phyloP scores from a whole-genome alignment of 2,888 invertebrate genomes.

The Dynastes maya region DNA sequence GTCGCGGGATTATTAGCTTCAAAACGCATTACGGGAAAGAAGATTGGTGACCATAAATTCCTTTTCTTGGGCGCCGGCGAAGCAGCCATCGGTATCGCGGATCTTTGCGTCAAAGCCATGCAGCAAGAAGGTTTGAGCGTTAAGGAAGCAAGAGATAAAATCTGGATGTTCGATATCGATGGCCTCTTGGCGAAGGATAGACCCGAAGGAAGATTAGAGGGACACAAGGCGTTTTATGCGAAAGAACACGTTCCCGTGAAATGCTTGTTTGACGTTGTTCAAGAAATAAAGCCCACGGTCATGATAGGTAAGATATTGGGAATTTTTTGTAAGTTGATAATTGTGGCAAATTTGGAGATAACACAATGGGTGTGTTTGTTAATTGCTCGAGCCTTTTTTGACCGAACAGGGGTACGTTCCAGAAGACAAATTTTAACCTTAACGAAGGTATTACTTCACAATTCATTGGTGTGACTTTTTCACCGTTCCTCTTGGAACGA shows the following conservation, averaged over 20 bases:
- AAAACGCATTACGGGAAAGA: constrained; percentile 80
- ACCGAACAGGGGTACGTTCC: too few species aligned
- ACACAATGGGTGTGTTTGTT: too few species aligned
- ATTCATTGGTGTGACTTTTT: too few species aligned
- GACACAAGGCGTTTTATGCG: constrained; percentile 82
- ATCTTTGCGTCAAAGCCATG: constrained; percentile 92
- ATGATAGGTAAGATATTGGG: constrained; percentile 82
- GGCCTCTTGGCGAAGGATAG: constrained; percentile 87
- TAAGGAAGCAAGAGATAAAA: constrained; percentile 87
- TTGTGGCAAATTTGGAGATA: not conserved
- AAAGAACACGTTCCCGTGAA: constrained; percentile 86
- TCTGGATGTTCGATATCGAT: constrained; percentile 96
- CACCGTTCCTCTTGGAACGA: too few species aligned
- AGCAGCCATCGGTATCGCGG: constrained; percentile 75
- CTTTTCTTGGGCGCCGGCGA: constrained; percentile 92
- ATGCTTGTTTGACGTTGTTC: constrained; percentile 85
- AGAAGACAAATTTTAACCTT: too few species aligned
- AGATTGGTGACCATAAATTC: constrained; percentile 89
- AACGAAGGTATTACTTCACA: too few species aligned
- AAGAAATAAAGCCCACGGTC: constrained; percentile 88
- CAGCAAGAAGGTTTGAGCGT: constrained; percentile 76
- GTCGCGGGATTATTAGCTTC: constrained; percentile 93
- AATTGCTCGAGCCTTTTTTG: too few species aligned
- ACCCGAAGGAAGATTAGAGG: constrained; percentile 77
- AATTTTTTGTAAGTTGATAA: not conserved